Evolutionary conservation across 2,113 vertebrate genomes (phyloP), one percentile per base, ranked within the genome.

Genomic region (Todiramphus chloris): DNA sequence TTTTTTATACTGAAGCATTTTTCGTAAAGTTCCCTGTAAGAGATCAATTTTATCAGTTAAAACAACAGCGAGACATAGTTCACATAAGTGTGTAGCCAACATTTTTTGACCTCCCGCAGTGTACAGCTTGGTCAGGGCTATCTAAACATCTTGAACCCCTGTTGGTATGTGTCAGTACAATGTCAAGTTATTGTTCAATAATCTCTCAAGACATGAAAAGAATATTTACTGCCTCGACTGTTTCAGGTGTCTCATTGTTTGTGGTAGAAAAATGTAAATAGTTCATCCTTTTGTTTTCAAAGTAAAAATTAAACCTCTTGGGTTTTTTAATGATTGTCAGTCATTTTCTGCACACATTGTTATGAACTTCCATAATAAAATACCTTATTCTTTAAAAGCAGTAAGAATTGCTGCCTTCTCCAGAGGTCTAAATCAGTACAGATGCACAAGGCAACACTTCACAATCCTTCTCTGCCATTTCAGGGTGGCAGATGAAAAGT

Each of bases 161-260:
- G 92, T 96, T 94, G 97, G 72, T 96, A 50, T 74, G 74, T 96
- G 94, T 97, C 93, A 94, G 72, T 92, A 94, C 94, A 97, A 90
- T 94, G 96, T 97, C 96, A 94, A 93, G 95, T 95, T 97, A 80
- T 80, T 94, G 88, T 96, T 96, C 87, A 83, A 30, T 97, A 93
- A 96, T 96, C 96, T 91, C 87, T 77, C 73, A 94, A 96, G 91
- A 91, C 87, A 87, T 96, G 83, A 96, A 96, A 93, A 85, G 94
- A 87, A 77, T 96, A 96, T 83, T 96, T 94, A 87, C 75, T 95
- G 63, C 75, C 83, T 90, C 73, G 67, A 80, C 88, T 90, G 74
- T 92, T 97, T 92, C 73, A 82, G 62, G 46, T 94, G 44, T 94
- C 91, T 88, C 30, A 46, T 74, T 92, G 72, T 77, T 77, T 89